Base-by-base conservation (phyloP, 2,797 vertebrate genomes). In the Urosaurus nigricauda region DNA sequence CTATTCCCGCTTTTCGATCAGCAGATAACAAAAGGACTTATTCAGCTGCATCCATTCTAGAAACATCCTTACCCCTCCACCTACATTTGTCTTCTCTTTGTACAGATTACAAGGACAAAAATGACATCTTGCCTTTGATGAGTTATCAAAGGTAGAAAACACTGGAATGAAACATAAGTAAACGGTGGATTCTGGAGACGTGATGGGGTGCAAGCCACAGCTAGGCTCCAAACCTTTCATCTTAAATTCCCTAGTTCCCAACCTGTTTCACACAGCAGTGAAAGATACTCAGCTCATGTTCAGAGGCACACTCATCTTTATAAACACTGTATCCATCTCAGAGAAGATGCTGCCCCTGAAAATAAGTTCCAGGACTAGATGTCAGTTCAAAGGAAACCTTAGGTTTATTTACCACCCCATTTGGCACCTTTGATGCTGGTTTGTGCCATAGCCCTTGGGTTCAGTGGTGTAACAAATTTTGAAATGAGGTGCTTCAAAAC, bases 1-100 rank as follows among this genome's bases (percentile, higher is more conserved):
- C 35, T 26, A 58, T 77, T 89, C 13, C 79, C 78, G 29, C 47
- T 70, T 51, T 77, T 86, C 40, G 11, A 77, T 3, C 53, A 80
- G 16, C 14, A 32, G 8, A 24, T 32, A 68, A 86, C 79, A 89
- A 86, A 89, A 68, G 26, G 35, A 19, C 12, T 51, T 89, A 75
- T 86, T 86, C 79, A 86, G 26, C 43, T 43, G 14, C 43, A 70
- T 56, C 26, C n/a, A 85, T 29, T 58, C 53, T 78, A 56, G 9
- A 85, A 3, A 12, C 47, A 53, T 56, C n/a, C 68, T n/a, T 16
- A 26, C 21, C 51, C 26, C 77, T 65, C 56, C 24, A 63, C 12
- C 21, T 51, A 29, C 56, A 11, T 47, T 71, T 79, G 70, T n/a
- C n/a, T 26, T 21, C 53, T 84, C 82, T 84, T 70, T 84, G 3